phyloP scores from a whole-genome alignment of 1,140 invertebrate species.

The Drosophila ohnishii region DNA sequence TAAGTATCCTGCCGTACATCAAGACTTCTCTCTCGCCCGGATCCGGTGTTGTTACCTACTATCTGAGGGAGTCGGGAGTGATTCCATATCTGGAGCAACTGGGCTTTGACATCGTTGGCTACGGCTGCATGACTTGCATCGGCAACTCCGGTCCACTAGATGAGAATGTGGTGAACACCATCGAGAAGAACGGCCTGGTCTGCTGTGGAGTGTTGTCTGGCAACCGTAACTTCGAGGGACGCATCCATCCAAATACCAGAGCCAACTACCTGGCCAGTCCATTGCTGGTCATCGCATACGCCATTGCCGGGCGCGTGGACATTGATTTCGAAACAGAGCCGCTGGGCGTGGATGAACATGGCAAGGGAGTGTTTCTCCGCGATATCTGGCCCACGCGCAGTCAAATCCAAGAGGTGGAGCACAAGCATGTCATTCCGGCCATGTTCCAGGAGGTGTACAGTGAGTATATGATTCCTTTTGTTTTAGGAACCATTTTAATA shows the following conservation, averaged over 20 bases:
- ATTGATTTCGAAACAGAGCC: slow-evolving; percentile 97
- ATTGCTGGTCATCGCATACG: slow-evolving; percentile 98
- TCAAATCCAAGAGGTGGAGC: slow-evolving; percentile 96
- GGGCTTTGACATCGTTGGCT: slow-evolving; percentile 97
- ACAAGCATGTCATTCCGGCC: slow-evolving; percentile 94
- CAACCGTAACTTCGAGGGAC: slow-evolving; percentile 98
- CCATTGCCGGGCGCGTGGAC: slow-evolving; percentile 95
- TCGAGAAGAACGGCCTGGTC: slow-evolving; percentile 97
- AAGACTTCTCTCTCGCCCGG: slow-evolving; percentile 98
- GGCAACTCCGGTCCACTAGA: slow-evolving; percentile 98
- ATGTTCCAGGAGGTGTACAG: slow-evolving; percentile 96
- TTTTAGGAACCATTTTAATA: not conserved
- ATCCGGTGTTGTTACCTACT: slow-evolving; percentile 98
- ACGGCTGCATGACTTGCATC: slow-evolving; percentile 99
- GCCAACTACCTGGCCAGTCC: slow-evolving; percentile 99
- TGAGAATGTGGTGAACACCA: slow-evolving; percentile 94
- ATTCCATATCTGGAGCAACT: slow-evolving; percentile 92
- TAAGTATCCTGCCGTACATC: slow-evolving; percentile 95
- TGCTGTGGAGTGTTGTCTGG: slow-evolving; percentile 97
- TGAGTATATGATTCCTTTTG: slow-evolving; percentile 25
- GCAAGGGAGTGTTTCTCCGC: slow-evolving; percentile 90
- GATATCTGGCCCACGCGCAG: slow-evolving; percentile 98
- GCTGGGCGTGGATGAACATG: slow-evolving; percentile 88
- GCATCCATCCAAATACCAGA: slow-evolving; percentile 97
- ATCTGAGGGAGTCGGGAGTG: slow-evolving; percentile 92